Evolutionary conservation across 2,797 vertebrate species (phyloP), one percentile per base, ranked within the genome.

Genomic region (Uromys caudimaculatus): DNA sequence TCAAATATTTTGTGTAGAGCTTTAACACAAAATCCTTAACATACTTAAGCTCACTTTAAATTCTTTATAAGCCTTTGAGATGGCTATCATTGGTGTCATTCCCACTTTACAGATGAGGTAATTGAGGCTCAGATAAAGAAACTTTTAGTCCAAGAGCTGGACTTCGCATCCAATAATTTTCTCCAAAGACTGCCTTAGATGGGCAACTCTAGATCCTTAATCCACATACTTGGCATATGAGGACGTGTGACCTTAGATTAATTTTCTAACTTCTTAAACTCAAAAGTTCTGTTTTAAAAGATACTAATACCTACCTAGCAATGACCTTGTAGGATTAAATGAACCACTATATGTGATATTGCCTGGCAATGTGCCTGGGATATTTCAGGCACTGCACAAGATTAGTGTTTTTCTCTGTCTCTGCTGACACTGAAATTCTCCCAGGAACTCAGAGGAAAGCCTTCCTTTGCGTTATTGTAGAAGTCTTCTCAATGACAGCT

Each of bases 321-420:
- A 47, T 90, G 86, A 87, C 86, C 86, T 97, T 94, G 60, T 62
- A 92, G 89, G 78, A 96, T 83, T 92, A 95, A 96, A 95, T 96
- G 93, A 97, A 64, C 86, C 78, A 91, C 84, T 89, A 76, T 52
- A 93, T 89, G 38, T 90, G 47, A 95, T 95, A 96, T 71, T 93
- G 78, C 35, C 95, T 97, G 95, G 82, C 86, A 87, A 60, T 52
- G 44, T 73, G 64, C 79, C 69, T 93, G 87, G 75, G 78, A 71
- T 81, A 87, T 67, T 69, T 19, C 35, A 89, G 89, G 38, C 89
- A 21, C 19, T 79, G 50, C 82, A 47, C 7, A 89, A 79, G 79
- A 35, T 71, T 89, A 83, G 69, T 92, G 93, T 87, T 75, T 38
- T 67, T 75, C 3, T 38, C 38, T 17, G 67, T 85, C 56, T 94